Base-by-base conservation (phyloP, 2,888 invertebrate genomes). In the Chrysina gloriosa region DNA sequence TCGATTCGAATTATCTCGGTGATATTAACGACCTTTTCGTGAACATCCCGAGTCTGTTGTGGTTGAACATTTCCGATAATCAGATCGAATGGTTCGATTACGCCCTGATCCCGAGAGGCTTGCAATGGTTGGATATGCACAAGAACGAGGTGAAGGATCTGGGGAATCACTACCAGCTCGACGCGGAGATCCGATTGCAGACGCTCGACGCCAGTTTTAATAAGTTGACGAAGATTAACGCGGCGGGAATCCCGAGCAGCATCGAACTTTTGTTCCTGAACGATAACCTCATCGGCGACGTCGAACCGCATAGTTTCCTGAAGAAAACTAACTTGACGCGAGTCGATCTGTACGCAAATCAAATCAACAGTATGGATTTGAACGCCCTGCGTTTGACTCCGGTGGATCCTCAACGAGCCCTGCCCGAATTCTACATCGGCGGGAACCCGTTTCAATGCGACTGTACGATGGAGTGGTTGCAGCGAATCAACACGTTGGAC, bases 401-500 rank as follows among this genome's bases (percentile, higher is more conserved):
- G 65, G 92, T 94, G 69, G 90, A 92, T 77, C 89, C 90, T 68
- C 89, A 90, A 71, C 87, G 90, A 69, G 86, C 90, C 64, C 85
- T 95, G 73, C 95, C 96, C 9, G 94, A 95, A 84, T 95, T 97
- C 85, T 95, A 94, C 83, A 93, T 97, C 71, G 95, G 94, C 36
- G 95, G 94, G 63, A 97, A 97, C 86, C 97, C 96, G 36, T 95
- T 96, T 81, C 91, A 93, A 77, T 97, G 97, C 81, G 95, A 96
- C 82, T 97, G 97, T 86, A 94, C 94, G 75, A 95, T 96, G 89
- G 96, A 96, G 81, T 97, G 97, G 97, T 84, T 97, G 78, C 95
- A 96, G 82, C 88, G 95, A 77, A 94, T 96, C 81, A 95, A 96
- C 83, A 91, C 92, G 81, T 85, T 92, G 75, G 91, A 92, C 77